Evolutionary conservation across 2,113 vertebrate genomes (phyloP).

Genomic region (Peromyscus leucopus): DNA sequence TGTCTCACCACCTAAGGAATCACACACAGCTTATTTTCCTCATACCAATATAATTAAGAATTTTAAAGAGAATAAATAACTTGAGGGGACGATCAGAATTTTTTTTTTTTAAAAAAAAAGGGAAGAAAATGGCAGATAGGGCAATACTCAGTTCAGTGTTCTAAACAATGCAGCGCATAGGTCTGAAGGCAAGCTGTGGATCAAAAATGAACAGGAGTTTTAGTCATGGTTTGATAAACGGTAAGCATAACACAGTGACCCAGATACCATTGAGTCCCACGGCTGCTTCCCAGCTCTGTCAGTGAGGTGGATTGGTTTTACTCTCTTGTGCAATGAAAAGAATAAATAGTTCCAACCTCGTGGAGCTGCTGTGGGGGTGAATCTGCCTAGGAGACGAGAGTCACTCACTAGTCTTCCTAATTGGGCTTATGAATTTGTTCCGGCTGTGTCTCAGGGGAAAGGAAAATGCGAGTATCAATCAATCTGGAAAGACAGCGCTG

Average conservation of each 20-base stretch:
- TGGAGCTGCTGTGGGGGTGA: neutral
- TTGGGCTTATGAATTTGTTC: constrained; percentile 48
- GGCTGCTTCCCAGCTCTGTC: neutral
- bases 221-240: neutral
- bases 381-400: neutral
- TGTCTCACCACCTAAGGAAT: neutral
- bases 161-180: neutral
- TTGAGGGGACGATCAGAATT: neutral
- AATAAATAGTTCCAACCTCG: neutral
- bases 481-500: constrained; percentile 60
- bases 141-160: neutral
- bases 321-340: neutral
- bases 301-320: constrained; percentile 14
- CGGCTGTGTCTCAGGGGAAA: constrained; percentile 49
- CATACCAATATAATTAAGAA: neutral
- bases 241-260: neutral
- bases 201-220: neutral
- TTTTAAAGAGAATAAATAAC: constrained; percentile 23
- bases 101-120: neutral
- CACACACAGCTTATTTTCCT: neutral
- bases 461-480: constrained; percentile 57
- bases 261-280: neutral
- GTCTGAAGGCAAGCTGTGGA: neutral
- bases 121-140: neutral
- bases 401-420: constrained; percentile 27